Conservation (phyloP, 2,113 vertebrate genomes). For the Morone saxatilis region DNA sequence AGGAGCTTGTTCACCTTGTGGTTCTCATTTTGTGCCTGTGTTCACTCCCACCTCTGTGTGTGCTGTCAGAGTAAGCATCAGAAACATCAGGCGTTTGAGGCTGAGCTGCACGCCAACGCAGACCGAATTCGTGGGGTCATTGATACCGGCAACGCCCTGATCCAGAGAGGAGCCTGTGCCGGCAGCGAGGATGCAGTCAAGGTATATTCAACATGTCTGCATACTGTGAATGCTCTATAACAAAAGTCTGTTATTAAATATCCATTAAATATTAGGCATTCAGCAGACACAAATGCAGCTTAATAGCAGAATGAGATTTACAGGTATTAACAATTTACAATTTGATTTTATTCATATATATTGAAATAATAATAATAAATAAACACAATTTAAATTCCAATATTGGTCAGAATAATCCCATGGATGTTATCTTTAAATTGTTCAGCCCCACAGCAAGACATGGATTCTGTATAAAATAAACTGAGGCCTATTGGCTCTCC, state of each 20-base stretch:
- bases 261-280: not conserved
- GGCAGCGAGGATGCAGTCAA: conserved; percentile 98
- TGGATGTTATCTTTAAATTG: not conserved
- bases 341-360: too few species aligned
- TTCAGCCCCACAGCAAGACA: not conserved
- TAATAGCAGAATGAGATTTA: not conserved
- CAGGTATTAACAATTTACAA: not conserved
- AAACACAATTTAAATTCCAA: not conserved
- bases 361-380: not conserved
- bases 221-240: not conserved
- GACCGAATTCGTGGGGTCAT: conserved; percentile 97
- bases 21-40: conserved; percentile 6
- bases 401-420: conserved; percentile 1
- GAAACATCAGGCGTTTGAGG: conserved; percentile 99
- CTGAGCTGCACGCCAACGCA: conserved; percentile 96
- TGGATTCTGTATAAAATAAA: not conserved
- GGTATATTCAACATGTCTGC: conserved; percentile 78
- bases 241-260: not conserved
- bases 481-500: not conserved
- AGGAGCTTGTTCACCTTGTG: not conserved
- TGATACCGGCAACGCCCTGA: conserved; percentile 95
- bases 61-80: conserved; percentile 95
- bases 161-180: conserved; percentile 95
- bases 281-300: not conserved
- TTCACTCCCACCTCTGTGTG: conserved; percentile 3